Evolutionary conservation across 2,888 invertebrate species (phyloP).

Genomic region (Synanthedon vespiformis): DNA sequence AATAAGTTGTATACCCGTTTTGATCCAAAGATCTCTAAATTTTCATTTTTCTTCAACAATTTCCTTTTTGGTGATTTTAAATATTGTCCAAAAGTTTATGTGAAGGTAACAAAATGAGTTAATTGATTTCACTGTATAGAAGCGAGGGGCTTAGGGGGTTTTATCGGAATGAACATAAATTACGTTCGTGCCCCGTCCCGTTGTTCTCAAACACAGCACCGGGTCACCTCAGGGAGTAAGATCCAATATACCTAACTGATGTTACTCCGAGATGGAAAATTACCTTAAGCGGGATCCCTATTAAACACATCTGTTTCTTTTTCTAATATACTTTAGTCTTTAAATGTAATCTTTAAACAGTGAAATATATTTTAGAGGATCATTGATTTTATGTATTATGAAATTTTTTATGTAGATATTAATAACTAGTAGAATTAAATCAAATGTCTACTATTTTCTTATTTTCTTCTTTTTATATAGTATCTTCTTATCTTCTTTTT

Average conservation of each 20-base stretch:
- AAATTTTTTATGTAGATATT: no score
- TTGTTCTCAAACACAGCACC: not conserved
- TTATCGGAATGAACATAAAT: constrained; percentile 7
- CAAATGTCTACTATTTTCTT: no score
- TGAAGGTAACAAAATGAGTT: not conserved
- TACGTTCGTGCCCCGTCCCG: constrained; percentile 3
- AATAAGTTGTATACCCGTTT: constrained; percentile 11
- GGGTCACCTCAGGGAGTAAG: constrained; percentile 8
- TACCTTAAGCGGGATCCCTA: constrained; percentile 11
- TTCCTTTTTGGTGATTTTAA: not conserved
- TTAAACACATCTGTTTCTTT: constrained; percentile 8
- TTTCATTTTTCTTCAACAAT: not conserved
- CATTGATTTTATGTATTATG: constrained; percentile 9
- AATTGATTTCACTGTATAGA: not conserved
- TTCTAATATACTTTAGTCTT: constrained; percentile 1
- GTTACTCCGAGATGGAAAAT: constrained; percentile 11
- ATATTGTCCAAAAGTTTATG: not conserved
- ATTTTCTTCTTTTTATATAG: no score
- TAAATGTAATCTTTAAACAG: constrained; percentile 6
- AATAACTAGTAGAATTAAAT: no score
- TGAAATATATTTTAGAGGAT: constrained; percentile 12
- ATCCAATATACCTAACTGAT: constrained; percentile 11
- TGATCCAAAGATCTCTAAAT: constrained; percentile 20
- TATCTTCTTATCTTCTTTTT: no score
- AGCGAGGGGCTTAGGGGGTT: constrained; percentile 1